phyloP scores from a whole-genome alignment of 2,797 vertebrate genomes.

The Chelon auratus region DNA sequence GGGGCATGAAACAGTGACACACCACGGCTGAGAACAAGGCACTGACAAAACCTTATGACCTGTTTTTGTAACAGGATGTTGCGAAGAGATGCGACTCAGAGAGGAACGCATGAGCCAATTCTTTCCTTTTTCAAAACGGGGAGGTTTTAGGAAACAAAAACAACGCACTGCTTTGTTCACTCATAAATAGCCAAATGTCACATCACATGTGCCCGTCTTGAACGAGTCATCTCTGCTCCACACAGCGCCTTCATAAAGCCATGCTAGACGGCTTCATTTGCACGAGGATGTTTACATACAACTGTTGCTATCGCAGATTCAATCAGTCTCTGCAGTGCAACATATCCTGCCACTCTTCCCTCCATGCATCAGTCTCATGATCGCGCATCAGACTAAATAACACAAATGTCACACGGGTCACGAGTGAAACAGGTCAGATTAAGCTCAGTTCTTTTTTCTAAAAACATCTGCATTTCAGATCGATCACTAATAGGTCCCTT shows the following conservation, averaged over 20 bases:
- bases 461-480: no score
- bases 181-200: no score
- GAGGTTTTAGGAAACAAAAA: conserved; percentile 19
- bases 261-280: conserved; percentile 22
- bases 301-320: conserved; percentile 56
- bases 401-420: conserved; percentile 15
- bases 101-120: conserved; percentile 68
- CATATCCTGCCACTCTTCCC: conserved; percentile 75
- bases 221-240: neutral
- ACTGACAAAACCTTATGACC: conserved; percentile 52
- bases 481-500: neutral
- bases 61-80: conserved; percentile 82
- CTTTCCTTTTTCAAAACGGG: conserved; percentile 62
- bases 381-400: conserved; percentile 32
- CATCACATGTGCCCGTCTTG: neutral
- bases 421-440: conserved; percentile 17
- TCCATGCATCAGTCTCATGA: conserved; percentile 37
- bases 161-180: conserved; percentile 1
- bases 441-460: no score
- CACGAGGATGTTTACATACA: conserved; percentile 56
- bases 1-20: conserved; percentile 14
- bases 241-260: neutral
- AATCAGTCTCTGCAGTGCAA: conserved; percentile 68
- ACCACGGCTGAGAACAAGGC: conserved; percentile 20
- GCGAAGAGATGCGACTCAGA: conserved; percentile 65